These are phyloP conservation scores for Bombycilla garrulus DNA, from an alignment of 2,113 vertebrate species.

Conservation along the genomic window DNA sequence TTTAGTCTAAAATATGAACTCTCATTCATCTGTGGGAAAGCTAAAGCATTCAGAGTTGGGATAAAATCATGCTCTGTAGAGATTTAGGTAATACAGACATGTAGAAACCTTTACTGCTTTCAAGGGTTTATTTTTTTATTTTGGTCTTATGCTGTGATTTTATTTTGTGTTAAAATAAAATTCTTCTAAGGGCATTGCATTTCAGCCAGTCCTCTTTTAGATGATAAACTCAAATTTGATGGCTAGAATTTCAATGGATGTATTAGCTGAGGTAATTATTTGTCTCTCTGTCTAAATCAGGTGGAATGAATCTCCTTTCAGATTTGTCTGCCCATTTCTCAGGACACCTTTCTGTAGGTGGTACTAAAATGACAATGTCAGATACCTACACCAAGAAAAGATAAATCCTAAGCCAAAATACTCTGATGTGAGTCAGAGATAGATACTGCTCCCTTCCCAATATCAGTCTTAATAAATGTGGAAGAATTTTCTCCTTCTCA, in stretches of 20 bases:
- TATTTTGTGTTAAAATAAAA: neutral
- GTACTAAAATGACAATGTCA: neutral
- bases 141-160: neutral
- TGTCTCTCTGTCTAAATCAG: neutral
- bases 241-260: neutral
- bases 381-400: neutral
- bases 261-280: neutral
- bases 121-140: neutral
- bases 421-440: neutral
- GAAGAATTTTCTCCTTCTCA: neutral
- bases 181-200: neutral
- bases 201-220: neutral
- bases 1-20: neutral
- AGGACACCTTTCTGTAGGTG: too few relatives aligned
- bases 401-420: neutral
- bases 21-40: fast-evolving
- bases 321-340: neutral
- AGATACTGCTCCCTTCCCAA: neutral
- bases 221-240: neutral
- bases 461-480: neutral
- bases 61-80: neutral
- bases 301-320: neutral
- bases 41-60: neutral
- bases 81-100: neutral
- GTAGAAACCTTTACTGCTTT: neutral